phyloP scores from a whole-genome alignment of 2,888 invertebrate species.

The Coenonympha glycerion region DNA sequence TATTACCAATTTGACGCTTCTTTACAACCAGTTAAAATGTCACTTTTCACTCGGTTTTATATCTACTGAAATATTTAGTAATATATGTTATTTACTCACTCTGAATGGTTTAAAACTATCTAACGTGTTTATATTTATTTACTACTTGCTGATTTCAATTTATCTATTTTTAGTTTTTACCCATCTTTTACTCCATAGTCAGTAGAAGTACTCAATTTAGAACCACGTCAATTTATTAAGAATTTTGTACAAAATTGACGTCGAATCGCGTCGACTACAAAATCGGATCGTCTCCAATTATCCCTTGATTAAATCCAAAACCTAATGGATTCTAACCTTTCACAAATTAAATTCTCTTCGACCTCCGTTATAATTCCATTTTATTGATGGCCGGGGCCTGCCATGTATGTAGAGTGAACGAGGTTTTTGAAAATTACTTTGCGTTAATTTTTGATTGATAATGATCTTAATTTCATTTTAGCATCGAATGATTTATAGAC shows the following conservation, averaged over 20 bases:
- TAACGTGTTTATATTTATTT: too few species aligned
- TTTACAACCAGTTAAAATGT: conserved; percentile 40
- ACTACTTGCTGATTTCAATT: neutral
- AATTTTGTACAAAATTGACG: neutral
- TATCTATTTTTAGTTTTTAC: neutral
- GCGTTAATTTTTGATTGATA: conserved; percentile 1
- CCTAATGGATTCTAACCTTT: conserved; percentile 36
- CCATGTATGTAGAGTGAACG: conserved; percentile 1
- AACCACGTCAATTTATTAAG: neutral
- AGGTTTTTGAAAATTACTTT: neutral
- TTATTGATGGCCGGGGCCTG: conserved; percentile 9
- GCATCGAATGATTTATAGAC: too few species aligned
- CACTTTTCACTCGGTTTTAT: conserved; percentile 9
- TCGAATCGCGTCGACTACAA: neutral
- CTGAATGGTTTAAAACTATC: neutral
- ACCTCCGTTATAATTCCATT: conserved; percentile 31
- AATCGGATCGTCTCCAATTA: conserved; percentile 29
- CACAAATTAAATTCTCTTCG: conserved; percentile 33
- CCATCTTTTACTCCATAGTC: too few species aligned
- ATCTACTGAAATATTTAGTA: conserved; percentile 3
- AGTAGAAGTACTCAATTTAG: neutral
- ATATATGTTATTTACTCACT: neutral
- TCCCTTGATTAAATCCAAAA: conserved; percentile 36
- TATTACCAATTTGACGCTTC: conserved; percentile 41
- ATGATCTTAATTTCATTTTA: neutral